A percentile compares a stretch with the other conserved stretches of the same genome.
phyloP scores from a whole-genome alignment of 2,113 vertebrate genomes.

The Psittacula cyanocephala region DNA sequence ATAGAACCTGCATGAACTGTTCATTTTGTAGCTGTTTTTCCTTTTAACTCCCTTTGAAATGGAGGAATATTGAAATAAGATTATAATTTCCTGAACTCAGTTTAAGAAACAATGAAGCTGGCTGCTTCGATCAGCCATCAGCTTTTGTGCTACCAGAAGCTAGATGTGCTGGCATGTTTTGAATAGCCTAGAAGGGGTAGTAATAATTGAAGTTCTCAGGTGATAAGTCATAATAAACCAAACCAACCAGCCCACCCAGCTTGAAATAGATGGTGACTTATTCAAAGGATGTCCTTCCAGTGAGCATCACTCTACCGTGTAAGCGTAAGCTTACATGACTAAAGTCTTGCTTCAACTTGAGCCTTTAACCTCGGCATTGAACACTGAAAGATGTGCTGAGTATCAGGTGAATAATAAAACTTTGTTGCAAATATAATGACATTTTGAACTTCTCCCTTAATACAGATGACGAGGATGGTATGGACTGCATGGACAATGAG shows the following conservation, averaged over 20 bases:
- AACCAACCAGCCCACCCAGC: neutral
- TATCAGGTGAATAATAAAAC: neutral
- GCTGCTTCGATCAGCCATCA: fast-evolving
- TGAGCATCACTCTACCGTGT: neutral
- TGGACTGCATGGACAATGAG: constrained; percentile 96
- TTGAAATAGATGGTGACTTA: neutral
- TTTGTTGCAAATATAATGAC: neutral
- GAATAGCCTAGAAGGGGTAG: neutral
- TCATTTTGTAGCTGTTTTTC: neutral
- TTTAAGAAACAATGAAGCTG: neutral
- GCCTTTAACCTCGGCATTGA: neutral
- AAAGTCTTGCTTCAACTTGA: neutral
- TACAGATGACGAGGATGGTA: constrained; percentile 94
- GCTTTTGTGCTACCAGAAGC: neutral
- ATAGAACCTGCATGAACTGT: neutral
- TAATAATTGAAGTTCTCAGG: neutral
- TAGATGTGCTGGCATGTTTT: neutral
- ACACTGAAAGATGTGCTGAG: neutral
- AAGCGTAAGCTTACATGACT: neutral
- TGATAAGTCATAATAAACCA: neutral
- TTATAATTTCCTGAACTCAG: neutral
- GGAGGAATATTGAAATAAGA: neutral
- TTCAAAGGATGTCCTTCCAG: neutral
- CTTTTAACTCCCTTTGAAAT: neutral
- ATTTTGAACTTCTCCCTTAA: constrained; percentile 13